Evolutionary conservation across 2,888 invertebrate genomes (phyloP), one percentile per base, ranked within the genome.

Genomic region (Brachypalpus laphriformis): DNA sequence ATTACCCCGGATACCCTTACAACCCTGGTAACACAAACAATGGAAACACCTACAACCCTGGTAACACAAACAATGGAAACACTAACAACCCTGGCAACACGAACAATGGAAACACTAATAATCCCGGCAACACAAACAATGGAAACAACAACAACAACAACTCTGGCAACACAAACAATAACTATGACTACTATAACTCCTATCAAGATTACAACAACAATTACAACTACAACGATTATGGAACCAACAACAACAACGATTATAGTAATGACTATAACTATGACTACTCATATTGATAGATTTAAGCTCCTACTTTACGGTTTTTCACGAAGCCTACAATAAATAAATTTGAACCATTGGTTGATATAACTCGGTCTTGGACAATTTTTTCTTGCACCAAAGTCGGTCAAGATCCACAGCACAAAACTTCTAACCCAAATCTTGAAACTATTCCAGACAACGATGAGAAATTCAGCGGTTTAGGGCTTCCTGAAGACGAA

Each of bases 231-330:
- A 31, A 22, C 9, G 31, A 82, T 56, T 76, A 72, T 34, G 72
- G 56, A 16, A 34, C 34, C 34, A 76, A 72, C 65, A 51, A 57
- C 34, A 20, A 63, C 31, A 37, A 81, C 42, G 75, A 81, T 45
- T 37, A 66, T 45, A 47, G 77, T 31, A 72, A 81, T 37, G 51
- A 66, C 37, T 56, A 51, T 37, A 66, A 81, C 37, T 65, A 66
- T 40, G 54, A 47, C 72, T 25, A 71, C 6, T 25, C 42, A 40
- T 77, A 68, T 31, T 57, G 20, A 34, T 49, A 78, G 37, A 34
- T 54, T 51, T 20, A 54, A 63, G 42, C 9, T 31, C 7, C 11
- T n/a, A 18, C 40, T 20, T 18, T 16, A 42, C 25, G 31, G 31
- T 28, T n/a, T 61, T 16, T 54, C 14, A 16, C 34, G 22, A 59